phyloP scores from a whole-genome alignment of 92 coral and sea anemone species.

The Muricea muricata region DNA sequence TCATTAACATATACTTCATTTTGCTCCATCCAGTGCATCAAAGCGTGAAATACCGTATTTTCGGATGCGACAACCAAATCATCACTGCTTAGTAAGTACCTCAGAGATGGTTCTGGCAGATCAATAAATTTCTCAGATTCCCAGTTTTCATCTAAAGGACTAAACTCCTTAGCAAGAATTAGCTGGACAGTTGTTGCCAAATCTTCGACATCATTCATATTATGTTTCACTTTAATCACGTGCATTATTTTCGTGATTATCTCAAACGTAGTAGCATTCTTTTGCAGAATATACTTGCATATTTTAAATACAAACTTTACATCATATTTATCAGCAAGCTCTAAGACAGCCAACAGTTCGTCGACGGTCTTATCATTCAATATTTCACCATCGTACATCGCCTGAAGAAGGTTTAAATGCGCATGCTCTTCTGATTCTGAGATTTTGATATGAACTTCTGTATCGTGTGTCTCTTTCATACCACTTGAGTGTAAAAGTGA shows the following conservation, averaged over 20 bases:
- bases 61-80: constrained; percentile 81
- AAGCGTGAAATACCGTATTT: constrained; percentile 88
- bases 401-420: background rate
- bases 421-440: constrained; percentile 17
- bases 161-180: background rate
- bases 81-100: constrained; percentile 25
- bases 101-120: constrained; percentile 6
- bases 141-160: constrained; percentile 17
- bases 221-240: constrained; percentile 24
- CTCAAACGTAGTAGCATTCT: background rate
- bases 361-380: background rate
- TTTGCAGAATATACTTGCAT: background rate
- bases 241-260: background rate
- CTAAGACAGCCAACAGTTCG: constrained; percentile 5
- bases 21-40: constrained; percentile 76
- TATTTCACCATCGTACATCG: constrained; percentile 8
- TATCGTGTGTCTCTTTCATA: background rate
- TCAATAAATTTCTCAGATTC: background rate
- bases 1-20: background rate
- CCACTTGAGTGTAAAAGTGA: constrained; percentile 15
- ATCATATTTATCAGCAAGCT: constrained; percentile 21
- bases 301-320: background rate
- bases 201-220: constrained; percentile 17
- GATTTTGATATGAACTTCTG: constrained; percentile 20
- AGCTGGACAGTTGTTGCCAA: constrained; percentile 13